Evolutionary conservation across 2,797 vertebrate species (phyloP), one percentile per base, ranked within the genome.

Genomic region (Zonotrichia albicollis): DNA sequence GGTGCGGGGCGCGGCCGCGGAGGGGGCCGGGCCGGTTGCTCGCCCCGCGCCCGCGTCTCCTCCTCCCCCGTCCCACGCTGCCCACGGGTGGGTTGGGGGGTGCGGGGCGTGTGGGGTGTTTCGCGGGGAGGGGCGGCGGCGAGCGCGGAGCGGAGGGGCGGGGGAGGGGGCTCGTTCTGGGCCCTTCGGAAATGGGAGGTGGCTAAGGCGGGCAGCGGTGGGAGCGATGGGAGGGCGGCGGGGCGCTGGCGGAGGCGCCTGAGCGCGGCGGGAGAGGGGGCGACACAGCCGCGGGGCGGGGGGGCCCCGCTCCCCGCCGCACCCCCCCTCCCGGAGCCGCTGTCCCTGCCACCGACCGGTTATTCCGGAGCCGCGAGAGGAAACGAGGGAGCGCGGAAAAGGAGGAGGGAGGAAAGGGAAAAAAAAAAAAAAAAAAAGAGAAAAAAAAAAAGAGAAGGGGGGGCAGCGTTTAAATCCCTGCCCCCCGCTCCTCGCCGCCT

Each of bases 181-280:
- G 89, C 87, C 80, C 88, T 94, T 94, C 91, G 93, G 93, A 93
- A 96, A 94, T 94, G 93, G 95, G 95, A 88, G 95, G 95, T 94
- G 95, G 95, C 93, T 89, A 92, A 91, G 89, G 92, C 65, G 74
- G 66, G 89, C 71, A 38, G 86, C 36, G 82, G 84, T 72, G 25
- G 77, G 68, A 78, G 62, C 60, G 58, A 54, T 46, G 61, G 68
- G 65, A 68, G 71, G 78, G 76, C 58, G 70, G 65, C 53, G 71
- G 71, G 83, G 62, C 46, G 82, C 66, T 43, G 84, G 84, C 75
- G 90, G 77, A 54, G 79, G 87, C 62, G 61, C 72, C 68, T 80
- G 87, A 91, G 60, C 83, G 87, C 78, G 26, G 67, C 61, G 67
- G 79, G 57, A 79, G 80, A 80, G 71, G 61, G 85, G 89, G 81